Base-by-base conservation (phyloP, 2,113 vertebrate species). In the Onychostruthus taczanowskii region DNA sequence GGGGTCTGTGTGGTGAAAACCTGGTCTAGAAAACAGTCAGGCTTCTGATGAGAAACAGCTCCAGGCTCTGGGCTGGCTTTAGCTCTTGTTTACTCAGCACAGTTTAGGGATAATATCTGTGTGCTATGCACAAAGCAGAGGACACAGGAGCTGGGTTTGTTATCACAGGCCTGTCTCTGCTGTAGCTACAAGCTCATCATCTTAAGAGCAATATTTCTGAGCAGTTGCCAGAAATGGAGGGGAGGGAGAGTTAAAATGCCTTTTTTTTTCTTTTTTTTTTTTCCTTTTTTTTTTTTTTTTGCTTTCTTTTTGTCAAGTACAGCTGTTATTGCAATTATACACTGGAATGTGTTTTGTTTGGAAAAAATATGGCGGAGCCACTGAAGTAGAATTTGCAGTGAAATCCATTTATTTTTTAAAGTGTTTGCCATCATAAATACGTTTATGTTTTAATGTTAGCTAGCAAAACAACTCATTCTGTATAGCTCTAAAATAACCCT, bases 21-120 rank as follows among this genome's bases (percentile, higher is more conserved):
- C 90, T 97, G 94, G 89, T 93, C 98, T 98, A 97, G 90, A 97
- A 98, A 98, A 96, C 58, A 98, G 89, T 93, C 95, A 95, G 95
- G 96, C 89, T 92, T 85, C 83, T 94, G 87, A 68, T 97, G 95
- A 97, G 59, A 87, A 94, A 75, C 41, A 52, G 44, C 30, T 69
- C 76, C 35, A 55, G 69, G 50, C 55, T 59, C 70, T 39, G 31
- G 4, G 28, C 11, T 84, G 44, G 66, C 78, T 75, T 72, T 69
- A 78, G 37, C 69, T 66, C 49, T 78, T 85, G 79, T 64, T 85
- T 83, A 20, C 76, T 78, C 46, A 74, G 87, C n/a, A 83, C 16
- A 41, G 26, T 55, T 94, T 52, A 77, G 43, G 67, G 81, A 21
- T 43, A 61, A 22, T 41, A 28, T 78, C 75, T 56, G 79, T 2